These are phyloP conservation scores for Odontamblyopus rebecca DNA, from an alignment of 2,797 vertebrate genomes.

Conservation along the genomic window DNA sequence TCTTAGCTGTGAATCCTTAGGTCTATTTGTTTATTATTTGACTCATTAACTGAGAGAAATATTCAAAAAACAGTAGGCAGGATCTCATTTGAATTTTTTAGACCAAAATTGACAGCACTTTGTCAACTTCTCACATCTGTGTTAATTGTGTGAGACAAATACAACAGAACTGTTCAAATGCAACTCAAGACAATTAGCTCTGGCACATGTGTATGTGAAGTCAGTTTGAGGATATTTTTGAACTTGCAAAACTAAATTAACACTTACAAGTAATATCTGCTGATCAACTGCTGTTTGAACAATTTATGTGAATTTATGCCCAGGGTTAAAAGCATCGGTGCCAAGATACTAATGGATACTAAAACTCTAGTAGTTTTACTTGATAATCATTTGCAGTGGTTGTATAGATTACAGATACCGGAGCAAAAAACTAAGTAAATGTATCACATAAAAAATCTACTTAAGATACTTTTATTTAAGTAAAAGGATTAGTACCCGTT, in stretches of 20 bases:
- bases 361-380: too few species aligned
- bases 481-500: too few species aligned
- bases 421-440: too few species aligned
- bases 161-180: not conserved
- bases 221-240: too few species aligned
- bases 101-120: not conserved
- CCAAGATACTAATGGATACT: too few species aligned
- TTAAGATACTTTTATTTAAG: too few species aligned
- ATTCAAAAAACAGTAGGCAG: not conserved
- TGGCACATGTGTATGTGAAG: not conserved
- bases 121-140: conserved; percentile 1
- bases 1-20: too few species aligned
- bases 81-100: not conserved
- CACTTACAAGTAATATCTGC: not conserved
- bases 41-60: not conserved
- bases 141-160: not conserved
- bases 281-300: not conserved
- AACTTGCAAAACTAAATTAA: not conserved
- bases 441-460: too few species aligned
- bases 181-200: not conserved
- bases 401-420: too few species aligned
- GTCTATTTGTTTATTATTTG: too few species aligned
- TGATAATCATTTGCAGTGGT: too few species aligned
- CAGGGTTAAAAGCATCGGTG: too few species aligned
- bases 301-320: conserved; percentile 1